These are phyloP conservation scores for Geopemphigus sp. DNA, from an alignment of 1,140 invertebrate genomes.

Conservation along the genomic window DNA sequence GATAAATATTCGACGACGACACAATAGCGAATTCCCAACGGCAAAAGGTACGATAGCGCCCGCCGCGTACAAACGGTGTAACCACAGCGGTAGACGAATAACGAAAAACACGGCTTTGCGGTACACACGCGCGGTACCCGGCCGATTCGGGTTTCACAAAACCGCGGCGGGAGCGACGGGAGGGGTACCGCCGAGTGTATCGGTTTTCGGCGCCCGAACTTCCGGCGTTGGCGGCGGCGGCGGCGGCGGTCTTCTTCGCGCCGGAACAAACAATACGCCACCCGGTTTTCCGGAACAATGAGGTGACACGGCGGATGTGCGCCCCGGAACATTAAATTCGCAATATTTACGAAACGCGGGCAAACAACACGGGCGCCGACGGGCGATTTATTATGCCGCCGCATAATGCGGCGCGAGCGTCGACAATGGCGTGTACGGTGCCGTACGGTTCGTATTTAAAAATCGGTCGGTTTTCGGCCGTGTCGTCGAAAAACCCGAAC, in stretches of 20 bases:
- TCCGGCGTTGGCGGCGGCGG: constrained; percentile 14
- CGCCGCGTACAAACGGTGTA: neutral
- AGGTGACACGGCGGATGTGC: constrained; percentile 10
- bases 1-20: neutral
- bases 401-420: too few species aligned
- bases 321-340: constrained; percentile 33
- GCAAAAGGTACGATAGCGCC: too few species aligned
- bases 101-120: neutral
- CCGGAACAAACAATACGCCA: constrained; percentile 46
- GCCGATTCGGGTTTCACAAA: neutral
- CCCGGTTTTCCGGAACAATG: constrained; percentile 24
- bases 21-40: neutral
- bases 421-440: too few species aligned
- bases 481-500: too few species aligned
- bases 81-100: neutral
- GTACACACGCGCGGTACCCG: too few species aligned
- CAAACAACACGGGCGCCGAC: neutral
- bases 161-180: too few species aligned
- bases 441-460: too few species aligned
- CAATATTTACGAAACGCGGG: constrained; percentile 4
- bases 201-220: constrained; percentile 30
- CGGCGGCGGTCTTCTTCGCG: constrained; percentile 1
- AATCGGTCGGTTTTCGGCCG: too few species aligned
- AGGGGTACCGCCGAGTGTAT: neutral
- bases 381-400: neutral